A percentile compares a stretch with the other conserved stretches of the same genome.
Evolutionary conservation across 2,113 vertebrate species (phyloP).

Genomic region (Atractosteus spatula): DNA sequence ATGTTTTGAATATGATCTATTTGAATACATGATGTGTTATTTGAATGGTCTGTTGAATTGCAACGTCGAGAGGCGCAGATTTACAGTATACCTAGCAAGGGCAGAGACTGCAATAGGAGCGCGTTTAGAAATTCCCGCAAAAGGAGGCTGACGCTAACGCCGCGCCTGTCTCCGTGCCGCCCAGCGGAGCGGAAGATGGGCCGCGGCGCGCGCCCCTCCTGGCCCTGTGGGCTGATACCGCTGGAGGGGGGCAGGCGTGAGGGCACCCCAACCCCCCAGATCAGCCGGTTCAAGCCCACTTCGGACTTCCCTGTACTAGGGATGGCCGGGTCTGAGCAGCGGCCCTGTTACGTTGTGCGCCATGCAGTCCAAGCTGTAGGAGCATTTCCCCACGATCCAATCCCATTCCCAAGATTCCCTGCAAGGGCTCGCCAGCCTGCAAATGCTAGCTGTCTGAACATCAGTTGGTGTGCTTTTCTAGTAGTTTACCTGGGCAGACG

Average conservation of each 20-base stretch:
- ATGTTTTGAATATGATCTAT: too few relatives aligned
- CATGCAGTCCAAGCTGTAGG: neutral
- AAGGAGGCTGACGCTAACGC: constrained; percentile 46
- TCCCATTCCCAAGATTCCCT: neutral
- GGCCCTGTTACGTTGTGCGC: neutral
- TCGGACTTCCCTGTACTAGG: constrained; percentile 19
- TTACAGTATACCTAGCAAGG: too few relatives aligned
- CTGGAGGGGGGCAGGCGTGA: constrained; percentile 53
- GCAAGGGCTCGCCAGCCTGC: neutral
- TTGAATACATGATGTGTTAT: too few relatives aligned
- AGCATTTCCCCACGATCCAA: too few relatives aligned
- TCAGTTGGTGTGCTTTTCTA: too few relatives aligned
- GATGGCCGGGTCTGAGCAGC: neutral
- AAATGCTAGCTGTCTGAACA: too few relatives aligned
- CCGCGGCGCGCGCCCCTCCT: constrained; percentile 43
- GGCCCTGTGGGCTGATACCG: constrained; percentile 48
- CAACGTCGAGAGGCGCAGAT: too few relatives aligned
- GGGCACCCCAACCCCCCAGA: constrained; percentile 24
- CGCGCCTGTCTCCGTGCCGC: constrained; percentile 18
- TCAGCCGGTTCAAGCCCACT: constrained; percentile 1
- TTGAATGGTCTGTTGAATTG: too few relatives aligned
- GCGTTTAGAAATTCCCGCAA: neutral
- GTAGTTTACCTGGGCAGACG: neutral
- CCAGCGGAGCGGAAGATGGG: constrained; percentile 29
- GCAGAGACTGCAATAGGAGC: too few relatives aligned